Percentiles rank a stretch among this genome's conserved stretches.
phyloP scores from a whole-genome alignment of 2,888 invertebrate species.

The Pristionchus exspectatus region DNA sequence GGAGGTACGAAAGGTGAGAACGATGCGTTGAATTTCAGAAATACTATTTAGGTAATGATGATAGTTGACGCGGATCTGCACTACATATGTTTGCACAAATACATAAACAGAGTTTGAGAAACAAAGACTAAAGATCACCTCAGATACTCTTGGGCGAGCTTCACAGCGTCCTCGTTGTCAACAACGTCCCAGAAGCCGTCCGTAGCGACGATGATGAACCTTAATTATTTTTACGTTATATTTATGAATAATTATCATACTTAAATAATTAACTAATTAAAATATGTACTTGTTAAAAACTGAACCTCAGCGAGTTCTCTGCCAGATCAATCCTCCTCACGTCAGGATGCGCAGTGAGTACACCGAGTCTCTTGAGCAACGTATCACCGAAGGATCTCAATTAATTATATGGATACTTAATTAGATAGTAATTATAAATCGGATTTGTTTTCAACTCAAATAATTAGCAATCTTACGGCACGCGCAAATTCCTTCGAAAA shows the following conservation, averaged over 20 bases:
- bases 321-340: slow-evolving; percentile 93
- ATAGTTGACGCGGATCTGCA: too few species aligned
- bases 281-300: not conserved
- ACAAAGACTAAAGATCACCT: slow-evolving; percentile 51
- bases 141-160: slow-evolving; percentile 62
- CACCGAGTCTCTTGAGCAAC: slow-evolving; percentile 92
- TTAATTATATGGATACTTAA: not conserved
- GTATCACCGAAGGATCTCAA: slow-evolving; percentile 94
- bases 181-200: slow-evolving; percentile 98
- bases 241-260: not conserved
- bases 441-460: too few species aligned
- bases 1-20: not conserved
- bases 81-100: not conserved
- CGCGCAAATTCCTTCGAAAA: too few species aligned
- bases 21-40: too few species aligned
- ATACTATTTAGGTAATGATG: too few species aligned
- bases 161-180: slow-evolving; percentile 90
- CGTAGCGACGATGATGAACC: slow-evolving; percentile 92
- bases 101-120: not conserved
- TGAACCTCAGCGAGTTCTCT: slow-evolving; percentile 84
- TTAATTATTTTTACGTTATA: slow-evolving; percentile 69
- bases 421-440: too few species aligned
- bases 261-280: not conserved
- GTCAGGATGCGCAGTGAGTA: slow-evolving; percentile 96
- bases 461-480: too few species aligned